These are phyloP conservation scores for Cerastis rubricosa DNA, from an alignment of 2,888 invertebrate species.

Conservation along the genomic window DNA sequence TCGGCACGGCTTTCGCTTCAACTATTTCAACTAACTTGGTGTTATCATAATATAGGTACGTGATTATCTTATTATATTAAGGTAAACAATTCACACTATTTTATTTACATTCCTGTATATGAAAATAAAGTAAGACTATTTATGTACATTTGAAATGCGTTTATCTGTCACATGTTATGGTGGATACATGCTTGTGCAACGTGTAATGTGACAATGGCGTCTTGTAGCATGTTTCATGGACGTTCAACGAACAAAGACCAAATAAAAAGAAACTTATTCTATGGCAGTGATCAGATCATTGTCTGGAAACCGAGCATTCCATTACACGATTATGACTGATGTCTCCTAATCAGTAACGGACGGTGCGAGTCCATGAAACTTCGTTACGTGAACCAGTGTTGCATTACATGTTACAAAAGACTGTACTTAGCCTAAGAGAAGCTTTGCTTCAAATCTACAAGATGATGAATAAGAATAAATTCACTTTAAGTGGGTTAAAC, in stretches of 20 bases:
- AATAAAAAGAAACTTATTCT: conserved; percentile 30
- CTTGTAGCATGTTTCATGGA: conserved; percentile 22
- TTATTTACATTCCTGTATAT: conserved; percentile 60
- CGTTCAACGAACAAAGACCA: conserved; percentile 24
- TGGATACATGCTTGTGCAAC: conserved; percentile 50
- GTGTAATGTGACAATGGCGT: conserved; percentile 38
- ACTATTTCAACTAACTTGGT: conserved; percentile 54
- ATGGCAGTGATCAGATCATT: conserved; percentile 45
- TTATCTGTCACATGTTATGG: conserved; percentile 43
- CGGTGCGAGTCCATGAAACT: conserved; percentile 20
- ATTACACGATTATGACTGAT: conserved; percentile 18
- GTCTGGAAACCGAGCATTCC: conserved; percentile 22
- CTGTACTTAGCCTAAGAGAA: conserved; percentile 52
- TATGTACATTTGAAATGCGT: conserved; percentile 58
- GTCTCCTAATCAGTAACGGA: conserved; percentile 15
- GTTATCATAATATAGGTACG: conserved; percentile 47
- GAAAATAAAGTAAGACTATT: conserved; percentile 49
- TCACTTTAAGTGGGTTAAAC: conserved; percentile 54
- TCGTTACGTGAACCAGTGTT: conserved; percentile 26
- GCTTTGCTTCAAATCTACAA: conserved; percentile 57
- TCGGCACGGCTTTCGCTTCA: conserved; percentile 59
- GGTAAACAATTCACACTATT: conserved; percentile 62
- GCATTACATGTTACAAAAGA: conserved; percentile 41
- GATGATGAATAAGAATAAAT: conserved; percentile 47
- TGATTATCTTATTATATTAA: conserved; percentile 52